Evolutionary conservation across 1,140 invertebrate species (phyloP).

Genomic region (Melipona quadrifasciata): DNA sequence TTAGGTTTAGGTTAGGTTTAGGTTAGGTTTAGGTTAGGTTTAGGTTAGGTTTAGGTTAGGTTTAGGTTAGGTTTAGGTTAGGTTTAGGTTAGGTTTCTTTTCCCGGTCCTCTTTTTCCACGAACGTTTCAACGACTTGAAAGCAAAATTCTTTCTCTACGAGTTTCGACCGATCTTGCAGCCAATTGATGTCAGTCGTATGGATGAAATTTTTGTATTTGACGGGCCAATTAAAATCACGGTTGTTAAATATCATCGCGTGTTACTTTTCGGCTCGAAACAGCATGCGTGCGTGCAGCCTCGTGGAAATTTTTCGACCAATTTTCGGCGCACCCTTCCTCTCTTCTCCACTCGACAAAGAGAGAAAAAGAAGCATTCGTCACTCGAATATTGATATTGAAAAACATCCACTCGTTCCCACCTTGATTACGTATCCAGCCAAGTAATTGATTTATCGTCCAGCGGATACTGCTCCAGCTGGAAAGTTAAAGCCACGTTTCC

Average conservation of each 20-base stretch:
- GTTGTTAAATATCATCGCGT: background rate
- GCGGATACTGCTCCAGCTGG: too few relatives aligned
- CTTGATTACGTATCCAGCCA: background rate
- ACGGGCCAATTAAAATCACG: background rate
- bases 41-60: too few relatives aligned
- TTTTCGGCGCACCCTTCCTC: background rate
- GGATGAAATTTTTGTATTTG: background rate
- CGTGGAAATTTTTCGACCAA: background rate
- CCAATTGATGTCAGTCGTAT: background rate
- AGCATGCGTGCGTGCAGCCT: background rate
- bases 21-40: too few relatives aligned
- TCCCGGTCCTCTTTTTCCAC: too few relatives aligned
- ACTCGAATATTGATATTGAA: background rate
- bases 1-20: too few relatives aligned
- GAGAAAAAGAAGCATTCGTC: background rate
- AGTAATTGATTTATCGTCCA: conserved; percentile 30
- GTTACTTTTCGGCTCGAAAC: background rate
- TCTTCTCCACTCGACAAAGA: too few relatives aligned
- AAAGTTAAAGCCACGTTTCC: background rate
- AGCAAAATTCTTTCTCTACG: too few relatives aligned
- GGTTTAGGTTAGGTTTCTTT: too few relatives aligned
- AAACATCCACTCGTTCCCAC: background rate
- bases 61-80: too few relatives aligned
- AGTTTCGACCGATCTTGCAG: too few relatives aligned
- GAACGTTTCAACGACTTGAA: too few relatives aligned